Percentiles rank a stretch among this genome's conserved stretches.
Evolutionary conservation across 2,888 invertebrate species (phyloP).

Genomic region (Drosophila colorata): DNA sequence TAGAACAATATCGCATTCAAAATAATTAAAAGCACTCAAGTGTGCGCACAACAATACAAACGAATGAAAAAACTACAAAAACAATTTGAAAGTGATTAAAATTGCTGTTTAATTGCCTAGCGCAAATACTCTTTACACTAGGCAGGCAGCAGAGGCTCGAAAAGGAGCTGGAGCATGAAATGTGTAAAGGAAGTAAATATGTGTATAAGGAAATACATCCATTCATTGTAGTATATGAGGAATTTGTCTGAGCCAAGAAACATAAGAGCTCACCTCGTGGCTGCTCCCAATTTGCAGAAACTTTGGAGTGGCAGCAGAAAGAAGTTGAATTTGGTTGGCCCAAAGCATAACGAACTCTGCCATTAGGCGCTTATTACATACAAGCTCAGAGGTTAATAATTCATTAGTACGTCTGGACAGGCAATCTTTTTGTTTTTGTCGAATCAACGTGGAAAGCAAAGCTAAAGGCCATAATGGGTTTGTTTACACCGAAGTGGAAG

Average conservation of each 20-base stretch:
- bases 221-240: not conserved
- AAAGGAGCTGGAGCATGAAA: constrained; percentile 30
- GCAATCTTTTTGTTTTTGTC: constrained; percentile 4
- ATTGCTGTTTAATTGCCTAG: constrained; percentile 55
- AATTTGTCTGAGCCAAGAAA: not conserved
- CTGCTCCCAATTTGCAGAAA: not conserved
- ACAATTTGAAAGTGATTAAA: constrained; percentile 56
- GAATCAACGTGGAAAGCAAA: constrained; percentile 23
- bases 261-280: not conserved
- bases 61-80: constrained; percentile 24
- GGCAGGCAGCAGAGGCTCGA: constrained; percentile 22
- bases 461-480: constrained; percentile 58
- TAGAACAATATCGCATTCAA: constrained; percentile 62
- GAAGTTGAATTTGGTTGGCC: constrained; percentile 24
- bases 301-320: not conserved
- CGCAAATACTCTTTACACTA: constrained; percentile 37
- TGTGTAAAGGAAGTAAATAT: constrained; percentile 4
- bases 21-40: constrained; percentile 71
- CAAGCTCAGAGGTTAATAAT: constrained; percentile 51
- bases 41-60: constrained; percentile 56
- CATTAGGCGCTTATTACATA: constrained; percentile 59
- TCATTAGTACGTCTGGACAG: constrained; percentile 42
- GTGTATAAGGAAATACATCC: not conserved
- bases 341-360: constrained; percentile 52
- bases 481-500: constrained; percentile 57